Percentiles rank a stretch among this genome's conserved stretches.
Conservation (phyloP, 2,797 vertebrate genomes). For the Triplophysa yarkandensis region DNA sequence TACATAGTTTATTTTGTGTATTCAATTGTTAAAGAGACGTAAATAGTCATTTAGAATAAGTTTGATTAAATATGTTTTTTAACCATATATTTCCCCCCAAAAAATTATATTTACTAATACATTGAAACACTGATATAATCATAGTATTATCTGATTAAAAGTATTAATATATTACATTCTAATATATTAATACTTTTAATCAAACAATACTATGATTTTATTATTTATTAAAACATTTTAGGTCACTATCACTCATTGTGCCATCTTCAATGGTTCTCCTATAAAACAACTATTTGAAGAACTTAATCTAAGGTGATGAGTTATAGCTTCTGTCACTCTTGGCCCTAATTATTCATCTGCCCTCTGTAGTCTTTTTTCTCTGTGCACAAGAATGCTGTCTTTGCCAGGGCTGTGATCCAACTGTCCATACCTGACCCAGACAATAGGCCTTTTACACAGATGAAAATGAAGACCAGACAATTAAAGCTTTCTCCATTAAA, state of each 20-base stretch:
- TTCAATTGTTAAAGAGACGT: no score
- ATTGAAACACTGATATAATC: no score
- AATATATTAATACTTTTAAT: no score
- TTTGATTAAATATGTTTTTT: no score
- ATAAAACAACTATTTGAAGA: not conserved
- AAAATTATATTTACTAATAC: no score
- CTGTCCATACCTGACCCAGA: slow-evolving; percentile 51
- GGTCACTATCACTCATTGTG: not conserved
- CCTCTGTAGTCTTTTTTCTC: slow-evolving; percentile 61
- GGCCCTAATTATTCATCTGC: slow-evolving; percentile 54
- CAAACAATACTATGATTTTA: no score
- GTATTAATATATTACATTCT: no score
- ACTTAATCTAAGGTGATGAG: slow-evolving; percentile 44
- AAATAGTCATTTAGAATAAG: no score
- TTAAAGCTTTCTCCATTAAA: slow-evolving; percentile 38
- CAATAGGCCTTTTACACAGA: slow-evolving; percentile 67
- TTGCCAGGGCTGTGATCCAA: slow-evolving; percentile 58
- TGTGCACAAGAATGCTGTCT: slow-evolving; percentile 62
- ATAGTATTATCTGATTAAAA: no score
- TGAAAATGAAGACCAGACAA: slow-evolving; percentile 26
- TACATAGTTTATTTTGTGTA: no score
- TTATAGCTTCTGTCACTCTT: slow-evolving; percentile 37
- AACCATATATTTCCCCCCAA: no score
- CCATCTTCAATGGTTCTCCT: not conserved
- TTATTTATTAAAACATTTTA: not conserved